These are phyloP conservation scores for Florisuga fusca DNA, from an alignment of 2,797 vertebrate species.

Conservation along the genomic window DNA sequence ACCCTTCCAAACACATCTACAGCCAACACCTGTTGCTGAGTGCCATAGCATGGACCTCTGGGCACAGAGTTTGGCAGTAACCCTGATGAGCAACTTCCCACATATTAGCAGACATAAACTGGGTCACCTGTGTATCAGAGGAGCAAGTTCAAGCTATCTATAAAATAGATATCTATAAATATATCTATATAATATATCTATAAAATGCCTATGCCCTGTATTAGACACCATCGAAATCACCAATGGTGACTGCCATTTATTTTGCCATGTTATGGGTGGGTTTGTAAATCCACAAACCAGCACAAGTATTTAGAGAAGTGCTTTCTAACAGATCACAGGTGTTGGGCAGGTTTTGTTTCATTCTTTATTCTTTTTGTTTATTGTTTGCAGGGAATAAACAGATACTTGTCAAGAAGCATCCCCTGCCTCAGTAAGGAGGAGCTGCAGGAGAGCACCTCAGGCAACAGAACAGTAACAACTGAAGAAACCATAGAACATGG, in stretches of 20 bases:
- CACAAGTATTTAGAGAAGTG: background rate
- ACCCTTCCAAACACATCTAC: background rate
- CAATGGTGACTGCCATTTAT: background rate
- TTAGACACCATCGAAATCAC: background rate
- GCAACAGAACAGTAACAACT: background rate
- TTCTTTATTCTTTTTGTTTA: background rate
- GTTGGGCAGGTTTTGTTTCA: background rate
- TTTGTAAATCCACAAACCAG: background rate
- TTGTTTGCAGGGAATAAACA: background rate
- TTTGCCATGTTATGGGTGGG: background rate
- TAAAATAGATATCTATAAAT: background rate
- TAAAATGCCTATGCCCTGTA: background rate
- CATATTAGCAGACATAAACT: fast-evolving
- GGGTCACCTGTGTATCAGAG: background rate
- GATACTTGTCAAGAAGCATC: background rate
- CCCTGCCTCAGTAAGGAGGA: background rate
- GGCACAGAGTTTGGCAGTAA: background rate
- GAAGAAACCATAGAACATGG: background rate
- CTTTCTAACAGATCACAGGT: background rate
- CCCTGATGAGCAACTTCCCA: background rate
- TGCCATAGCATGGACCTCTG: fast-evolving
- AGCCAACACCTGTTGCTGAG: background rate
- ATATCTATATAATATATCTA: background rate
- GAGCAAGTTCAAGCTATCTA: background rate
- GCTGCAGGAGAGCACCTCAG: background rate